phyloP scores from a whole-genome alignment of 92 coral and sea anemone genomes.

The Phenganax subtilis region DNA sequence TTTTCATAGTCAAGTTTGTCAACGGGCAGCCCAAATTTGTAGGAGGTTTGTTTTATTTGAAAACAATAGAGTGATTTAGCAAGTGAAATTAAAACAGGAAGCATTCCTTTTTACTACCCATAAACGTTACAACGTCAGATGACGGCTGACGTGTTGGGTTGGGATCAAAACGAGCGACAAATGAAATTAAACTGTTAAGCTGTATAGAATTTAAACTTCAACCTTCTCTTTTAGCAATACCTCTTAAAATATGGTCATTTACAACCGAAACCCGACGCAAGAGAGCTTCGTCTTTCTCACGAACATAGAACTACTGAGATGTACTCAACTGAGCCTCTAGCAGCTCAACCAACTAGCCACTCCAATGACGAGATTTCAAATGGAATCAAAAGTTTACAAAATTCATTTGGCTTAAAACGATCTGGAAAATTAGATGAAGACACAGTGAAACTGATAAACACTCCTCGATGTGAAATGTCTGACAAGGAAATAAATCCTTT shows the following conservation, averaged over 20 bases:
- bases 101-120: too few species aligned
- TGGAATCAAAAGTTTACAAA: constrained; percentile 38
- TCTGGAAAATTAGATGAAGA: constrained; percentile 39
- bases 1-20: too few species aligned
- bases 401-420: constrained; percentile 27
- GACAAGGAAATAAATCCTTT: constrained; percentile 14
- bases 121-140: too few species aligned
- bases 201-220: neutral
- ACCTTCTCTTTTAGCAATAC: constrained; percentile 21
- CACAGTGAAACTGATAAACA: constrained; percentile 9
- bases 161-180: neutral
- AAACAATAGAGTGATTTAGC: too few species aligned
- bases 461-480: constrained; percentile 48
- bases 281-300: neutral
- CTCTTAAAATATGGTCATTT: constrained; percentile 35
- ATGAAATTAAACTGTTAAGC: neutral
- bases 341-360: neutral
- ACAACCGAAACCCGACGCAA: constrained; percentile 9
- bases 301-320: neutral
- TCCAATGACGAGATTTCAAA: constrained; percentile 17
- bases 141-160: too few species aligned
- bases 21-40: too few species aligned
- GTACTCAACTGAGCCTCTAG: neutral
- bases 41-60: too few species aligned
- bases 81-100: too few species aligned